phyloP scores from a whole-genome alignment of 2,888 invertebrate species.

The Microplitis manilae region DNA sequence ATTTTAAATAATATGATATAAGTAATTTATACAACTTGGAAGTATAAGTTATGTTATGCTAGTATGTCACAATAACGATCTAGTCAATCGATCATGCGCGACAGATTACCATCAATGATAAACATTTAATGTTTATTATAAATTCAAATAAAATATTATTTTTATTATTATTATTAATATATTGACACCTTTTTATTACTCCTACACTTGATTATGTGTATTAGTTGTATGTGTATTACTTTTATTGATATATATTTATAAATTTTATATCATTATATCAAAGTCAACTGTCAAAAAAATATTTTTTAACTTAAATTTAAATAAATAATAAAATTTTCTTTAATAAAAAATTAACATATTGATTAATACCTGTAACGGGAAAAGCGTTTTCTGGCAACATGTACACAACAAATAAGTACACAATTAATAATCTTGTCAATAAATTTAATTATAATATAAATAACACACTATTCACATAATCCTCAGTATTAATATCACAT shows the following conservation, averaged over 20 bases:
- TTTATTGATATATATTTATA: neutral
- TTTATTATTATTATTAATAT: neutral
- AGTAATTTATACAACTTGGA: no score
- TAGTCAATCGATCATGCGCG: neutral
- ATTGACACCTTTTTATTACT: neutral
- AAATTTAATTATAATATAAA: neutral
- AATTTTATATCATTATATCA: neutral
- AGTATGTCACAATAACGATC: neutral
- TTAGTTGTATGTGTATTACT: neutral
- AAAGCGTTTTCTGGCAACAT: conserved; percentile 71
- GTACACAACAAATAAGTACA: conserved; percentile 58
- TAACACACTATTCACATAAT: conserved; percentile 10
- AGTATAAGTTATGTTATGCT: neutral
- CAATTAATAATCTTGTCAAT: neutral
- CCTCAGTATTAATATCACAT: conserved; percentile 20
- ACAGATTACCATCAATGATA: conserved; percentile 1
- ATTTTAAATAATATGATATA: no score
- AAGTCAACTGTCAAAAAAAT: neutral
- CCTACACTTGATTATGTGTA: neutral
- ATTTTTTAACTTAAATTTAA: neutral
- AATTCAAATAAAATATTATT: neutral
- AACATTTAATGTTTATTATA: neutral
- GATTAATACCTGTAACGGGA: conserved; percentile 69
- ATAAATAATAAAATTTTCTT: neutral
- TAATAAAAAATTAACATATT: neutral